Base-by-base conservation (phyloP, 2,888 invertebrate genomes). In the Lasioglossum marginatum region DNA sequence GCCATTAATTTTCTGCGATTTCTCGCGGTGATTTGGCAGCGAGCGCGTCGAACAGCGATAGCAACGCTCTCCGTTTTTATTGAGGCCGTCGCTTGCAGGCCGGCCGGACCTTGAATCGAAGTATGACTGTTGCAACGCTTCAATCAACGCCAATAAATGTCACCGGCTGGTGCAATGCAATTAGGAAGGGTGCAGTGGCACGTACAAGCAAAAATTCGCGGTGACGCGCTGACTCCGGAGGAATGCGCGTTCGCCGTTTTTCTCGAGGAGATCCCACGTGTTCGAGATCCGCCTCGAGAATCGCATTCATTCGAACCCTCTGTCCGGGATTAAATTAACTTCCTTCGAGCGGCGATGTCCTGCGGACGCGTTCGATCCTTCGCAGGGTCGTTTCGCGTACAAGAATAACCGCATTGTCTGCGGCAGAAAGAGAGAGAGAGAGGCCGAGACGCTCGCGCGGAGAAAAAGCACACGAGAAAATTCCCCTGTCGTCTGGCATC, bases 121-220 rank as follows among this genome's bases (percentile, higher is more conserved):
- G 90, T 89, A 84, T 89, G 89, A 91, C 93, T 92, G 92, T 92
- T 93, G 92, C 91, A 92, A 93, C 90, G 87, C 89, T 86, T 92
- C 91, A 92, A 93, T 93, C 93, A 92, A 85, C 90, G 92, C 90
- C 93, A 93, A 93, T 93, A 92, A 93, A 93, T 93, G 92, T 89
- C 92, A 92, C 90, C 90, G 91, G 79, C 87, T 92, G 89, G 84
- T 92, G 91, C 91, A 92, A 92, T 90, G 87, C 85, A 89, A 93
- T 92, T 92, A 92, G 90, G 92, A 91, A 92, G 91, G 91, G 92
- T 92, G 80, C 83, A 87, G 80, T 79, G 66, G 81, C 74, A 87
- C 34, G 74, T 40, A 63, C 34, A 19, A 66, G 57, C 23, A 31
- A 78, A 88, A 78, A 79, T 71, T 73, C 31, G 4, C 43, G n/a